phyloP scores from a whole-genome alignment of 1,140 invertebrate genomes.

The Cyrtorhinus lividipennis region DNA sequence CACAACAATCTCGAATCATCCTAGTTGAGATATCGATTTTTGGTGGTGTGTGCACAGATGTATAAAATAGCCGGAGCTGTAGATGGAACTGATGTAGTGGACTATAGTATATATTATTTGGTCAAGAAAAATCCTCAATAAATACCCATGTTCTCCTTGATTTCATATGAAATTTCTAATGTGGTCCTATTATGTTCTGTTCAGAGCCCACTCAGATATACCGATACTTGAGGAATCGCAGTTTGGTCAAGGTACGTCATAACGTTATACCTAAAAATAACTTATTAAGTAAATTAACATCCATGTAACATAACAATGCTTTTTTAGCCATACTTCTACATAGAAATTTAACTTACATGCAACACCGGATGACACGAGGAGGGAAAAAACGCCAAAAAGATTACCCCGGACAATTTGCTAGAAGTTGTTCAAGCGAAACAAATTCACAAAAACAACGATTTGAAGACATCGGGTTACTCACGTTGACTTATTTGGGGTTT shows the following conservation, averaged over 20 bases:
- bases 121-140: too few species aligned
- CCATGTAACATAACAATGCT: too few species aligned
- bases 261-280: not conserved
- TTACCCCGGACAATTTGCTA: constrained; percentile 57
- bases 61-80: too few species aligned
- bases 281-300: not conserved
- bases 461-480: constrained; percentile 43
- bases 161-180: too few species aligned
- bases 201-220: constrained; percentile 92
- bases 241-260: constrained; percentile 71
- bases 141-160: too few species aligned
- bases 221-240: constrained; percentile 74
- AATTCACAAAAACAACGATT: constrained; percentile 3
- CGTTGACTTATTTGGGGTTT: constrained; percentile 73
- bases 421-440: constrained; percentile 41
- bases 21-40: too few species aligned
- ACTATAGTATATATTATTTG: too few species aligned
- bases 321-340: constrained; percentile 37
- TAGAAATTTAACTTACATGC: constrained; percentile 82
- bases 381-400: constrained; percentile 52
- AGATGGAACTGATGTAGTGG: too few species aligned
- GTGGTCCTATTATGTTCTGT: too few species aligned
- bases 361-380: constrained; percentile 69
- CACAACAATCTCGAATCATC: too few species aligned
- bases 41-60: too few species aligned